phyloP scores from a whole-genome alignment of 2,113 vertebrate genomes.

The Gambusia affinis region DNA sequence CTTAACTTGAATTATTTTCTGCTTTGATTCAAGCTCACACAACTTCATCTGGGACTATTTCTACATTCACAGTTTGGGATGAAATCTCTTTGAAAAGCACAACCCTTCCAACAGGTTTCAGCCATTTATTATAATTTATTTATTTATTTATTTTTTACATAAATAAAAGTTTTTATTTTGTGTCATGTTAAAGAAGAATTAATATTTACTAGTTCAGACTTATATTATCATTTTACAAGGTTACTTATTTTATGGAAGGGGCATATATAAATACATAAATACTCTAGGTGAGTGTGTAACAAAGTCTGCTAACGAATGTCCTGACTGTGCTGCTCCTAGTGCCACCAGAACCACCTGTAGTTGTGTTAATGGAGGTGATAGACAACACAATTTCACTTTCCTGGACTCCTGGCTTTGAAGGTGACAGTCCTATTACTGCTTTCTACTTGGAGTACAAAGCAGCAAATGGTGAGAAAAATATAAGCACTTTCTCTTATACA shows the following conservation, averaged over 20 bases:
- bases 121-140: too few relatives aligned
- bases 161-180: not conserved
- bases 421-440: conserved; percentile 52
- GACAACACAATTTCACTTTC: conserved; percentile 45
- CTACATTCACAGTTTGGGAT: not conserved
- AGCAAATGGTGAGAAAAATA: conserved; percentile 45
- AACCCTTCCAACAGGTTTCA: not conserved
- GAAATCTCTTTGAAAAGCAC: not conserved
- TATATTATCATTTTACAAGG: not conserved
- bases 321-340: conserved; percentile 13
- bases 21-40: too few relatives aligned
- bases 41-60: not conserved
- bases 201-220: not conserved
- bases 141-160: too few relatives aligned
- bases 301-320: not conserved
- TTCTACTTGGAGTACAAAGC: conserved; percentile 69
- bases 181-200: not conserved
- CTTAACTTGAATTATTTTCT: too few relatives aligned
- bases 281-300: not conserved
- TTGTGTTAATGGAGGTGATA: conserved; percentile 56
- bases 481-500: not conserved
- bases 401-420: conserved; percentile 61
- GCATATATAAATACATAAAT: not conserved
- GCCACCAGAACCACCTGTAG: conserved; percentile 50
- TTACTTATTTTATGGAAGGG: not conserved